A percentile compares a stretch with the other conserved stretches of the same genome.
Evolutionary conservation across 2,888 invertebrate species (phyloP).

Genomic region (Omphaloscelis lunosa): DNA sequence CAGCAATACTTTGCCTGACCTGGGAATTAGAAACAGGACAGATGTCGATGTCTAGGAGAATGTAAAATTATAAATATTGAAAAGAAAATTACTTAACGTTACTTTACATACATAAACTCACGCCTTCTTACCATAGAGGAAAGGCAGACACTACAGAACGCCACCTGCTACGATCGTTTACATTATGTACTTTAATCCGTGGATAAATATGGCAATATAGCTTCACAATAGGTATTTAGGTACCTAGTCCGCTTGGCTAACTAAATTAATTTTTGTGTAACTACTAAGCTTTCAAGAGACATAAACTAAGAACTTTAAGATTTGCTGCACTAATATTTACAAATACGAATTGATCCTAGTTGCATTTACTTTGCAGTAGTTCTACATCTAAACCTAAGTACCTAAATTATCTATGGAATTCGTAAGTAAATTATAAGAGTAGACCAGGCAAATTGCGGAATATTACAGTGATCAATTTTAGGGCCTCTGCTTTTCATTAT

Average conservation of each 20-base stretch:
- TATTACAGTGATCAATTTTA: too few relatives aligned
- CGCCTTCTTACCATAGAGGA: neutral
- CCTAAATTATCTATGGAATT: neutral
- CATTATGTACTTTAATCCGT: neutral
- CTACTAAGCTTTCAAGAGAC: conserved; percentile 17
- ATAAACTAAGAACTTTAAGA: neutral
- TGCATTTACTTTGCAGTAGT: neutral
- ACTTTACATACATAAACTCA: neutral
- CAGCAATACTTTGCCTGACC: neutral
- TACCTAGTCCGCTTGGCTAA: neutral
- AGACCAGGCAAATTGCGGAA: too few relatives aligned
- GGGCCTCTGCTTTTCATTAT: too few relatives aligned
- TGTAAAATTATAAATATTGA: neutral
- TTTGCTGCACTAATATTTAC: neutral
- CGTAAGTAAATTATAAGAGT: too few relatives aligned
- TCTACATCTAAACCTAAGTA: neutral
- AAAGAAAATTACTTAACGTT: neutral
- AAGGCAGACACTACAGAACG: neutral
- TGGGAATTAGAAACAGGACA: neutral
- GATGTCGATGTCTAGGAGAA: neutral
- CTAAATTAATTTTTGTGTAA: neutral
- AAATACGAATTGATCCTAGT: neutral
- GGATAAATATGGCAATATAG: neutral
- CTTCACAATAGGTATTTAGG: too few relatives aligned
- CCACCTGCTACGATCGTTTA: neutral